Evolutionary conservation across 2,797 vertebrate species (phyloP).

Genomic region (Nasua narica): DNA sequence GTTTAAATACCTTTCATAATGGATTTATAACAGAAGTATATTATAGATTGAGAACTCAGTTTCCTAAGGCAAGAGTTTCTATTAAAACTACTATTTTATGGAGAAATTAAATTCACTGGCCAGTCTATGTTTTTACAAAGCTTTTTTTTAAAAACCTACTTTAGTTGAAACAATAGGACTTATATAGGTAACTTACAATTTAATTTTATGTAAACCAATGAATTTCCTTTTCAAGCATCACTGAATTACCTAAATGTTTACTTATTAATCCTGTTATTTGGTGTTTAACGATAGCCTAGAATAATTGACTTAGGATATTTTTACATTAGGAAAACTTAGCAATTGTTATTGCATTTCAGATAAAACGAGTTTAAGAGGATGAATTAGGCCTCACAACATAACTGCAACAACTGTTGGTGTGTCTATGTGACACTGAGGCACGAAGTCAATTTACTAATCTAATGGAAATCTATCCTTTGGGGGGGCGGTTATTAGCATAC

Average conservation of each 20-base stretch:
- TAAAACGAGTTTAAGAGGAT: constrained; percentile 14
- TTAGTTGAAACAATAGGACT: constrained; percentile 28
- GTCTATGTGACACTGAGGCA: background rate
- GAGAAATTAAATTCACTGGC: constrained; percentile 55
- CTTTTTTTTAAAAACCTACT: background rate
- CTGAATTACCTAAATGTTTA: background rate
- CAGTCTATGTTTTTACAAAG: background rate
- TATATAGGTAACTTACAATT: constrained; percentile 7
- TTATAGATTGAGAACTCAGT: constrained; percentile 26
- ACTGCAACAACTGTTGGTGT: background rate
- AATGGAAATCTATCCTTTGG: constrained; percentile 12
- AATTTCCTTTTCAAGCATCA: constrained; percentile 13
- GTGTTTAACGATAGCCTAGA: constrained; percentile 10
- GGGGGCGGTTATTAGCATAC: background rate
- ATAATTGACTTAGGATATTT: constrained; percentile 38
- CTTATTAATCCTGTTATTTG: constrained; percentile 34
- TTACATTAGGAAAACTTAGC: constrained; percentile 36
- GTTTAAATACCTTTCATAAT: constrained; percentile 39
- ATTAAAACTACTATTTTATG: constrained; percentile 40
- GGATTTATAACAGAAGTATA: constrained; percentile 42
- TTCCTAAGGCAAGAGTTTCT: constrained; percentile 38
- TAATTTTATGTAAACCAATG: constrained; percentile 35
- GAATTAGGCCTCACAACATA: background rate
- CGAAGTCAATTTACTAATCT: constrained; percentile 9
- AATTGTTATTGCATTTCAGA: constrained; percentile 30